Evolutionary conservation across 2,888 invertebrate species (phyloP), one percentile per base, ranked within the genome.

Genomic region (Agrochola macilenta): DNA sequence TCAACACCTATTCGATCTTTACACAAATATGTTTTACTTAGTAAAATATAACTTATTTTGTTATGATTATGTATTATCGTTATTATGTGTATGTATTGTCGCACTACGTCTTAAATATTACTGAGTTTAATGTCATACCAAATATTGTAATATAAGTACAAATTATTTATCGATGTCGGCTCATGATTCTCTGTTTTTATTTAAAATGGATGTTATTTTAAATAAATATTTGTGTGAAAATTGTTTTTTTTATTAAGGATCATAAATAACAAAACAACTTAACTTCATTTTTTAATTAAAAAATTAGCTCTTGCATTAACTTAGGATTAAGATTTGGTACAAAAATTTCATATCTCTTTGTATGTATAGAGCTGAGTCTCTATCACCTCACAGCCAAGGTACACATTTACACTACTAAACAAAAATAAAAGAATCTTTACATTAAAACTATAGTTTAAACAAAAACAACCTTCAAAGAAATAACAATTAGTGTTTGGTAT

Each of bases 331-430:
- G 84, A 90, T 91, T 92, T 92, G 89, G 91, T 94, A 95, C 87
- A 93, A 93, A 94, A 92, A 87, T 79, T 78, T 90, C 72, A 88
- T 89, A 88, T 86, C 85, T 89, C 84, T 89, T 89, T 90, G 84
- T 88, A 81, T 85, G 84, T 88, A 89, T 84, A 90, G 89, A 91
- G 86, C 87, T 86, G 89, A 93, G 87, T 91, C 90, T 90, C 89
- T 90, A 91, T 90, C 83, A 90, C 91, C 91, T 95, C 95, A 95
- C 95, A 95, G 95, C 95, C 95, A 93, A 92, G 90, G 88, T 91
- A 91, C 80, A 85, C 85, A 74, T 86, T 86, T 90, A 90, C 74
- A 76, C 86, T 89, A 89, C 86, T 84, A 89, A 87, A 81, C 81
- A 83, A 84, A 81, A 82, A 69, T 82, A 83, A 88, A 87, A 83